Evolutionary conservation across 1,140 invertebrate species (phyloP), one percentile per base, ranked within the genome.

Genomic region (Cherax destructor): DNA sequence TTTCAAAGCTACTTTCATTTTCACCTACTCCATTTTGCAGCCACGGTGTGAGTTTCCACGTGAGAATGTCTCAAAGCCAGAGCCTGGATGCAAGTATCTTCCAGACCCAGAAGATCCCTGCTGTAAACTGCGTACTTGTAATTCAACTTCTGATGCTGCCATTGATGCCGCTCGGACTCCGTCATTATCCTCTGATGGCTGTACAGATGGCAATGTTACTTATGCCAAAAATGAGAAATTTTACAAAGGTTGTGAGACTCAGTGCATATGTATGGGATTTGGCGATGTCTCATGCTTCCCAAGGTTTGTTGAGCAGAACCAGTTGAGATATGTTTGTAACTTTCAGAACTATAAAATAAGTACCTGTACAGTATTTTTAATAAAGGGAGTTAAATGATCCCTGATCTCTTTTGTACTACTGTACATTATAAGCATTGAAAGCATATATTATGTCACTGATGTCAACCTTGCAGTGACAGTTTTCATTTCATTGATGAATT

Each of bases 191-290:
- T 92, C 93, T 59, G 96, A 96, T 93, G 96, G 96, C 3, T 98
- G 98, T 94, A 93, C 96, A n/a, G 96, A 97, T 93, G 96, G 96
- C 65, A 98, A 98, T 92, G 95, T 96, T 80, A 97, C 97, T 0
- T 96, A 97, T 92, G 95, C 96, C 85, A 95, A 96, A 84, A 97
- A 97, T 18, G 96, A 97, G 92, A 96, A 95, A 21, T 96, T 98
- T 93, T 96, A 97, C 93, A 96, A 97, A 69, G 97, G 96, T 4
- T 98, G 98, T 94, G 95, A 96, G 49, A 96, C 96, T 93, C 96
- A 96, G 21, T 98, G 98, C 93, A 94, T 96, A 77, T 98, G 98
- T 93, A 96, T 97, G 92, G 95, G 95, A 52, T 96, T 95, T 72
- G 97, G 97, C 52, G 94, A 96, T 92, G 94, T 97, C 0, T 96